Percentiles rank a stretch among this genome's conserved stretches.
These are phyloP conservation scores for Hypotaenidia okinawae DNA, from an alignment of 2,797 vertebrate genomes.

Conservation along the genomic window DNA sequence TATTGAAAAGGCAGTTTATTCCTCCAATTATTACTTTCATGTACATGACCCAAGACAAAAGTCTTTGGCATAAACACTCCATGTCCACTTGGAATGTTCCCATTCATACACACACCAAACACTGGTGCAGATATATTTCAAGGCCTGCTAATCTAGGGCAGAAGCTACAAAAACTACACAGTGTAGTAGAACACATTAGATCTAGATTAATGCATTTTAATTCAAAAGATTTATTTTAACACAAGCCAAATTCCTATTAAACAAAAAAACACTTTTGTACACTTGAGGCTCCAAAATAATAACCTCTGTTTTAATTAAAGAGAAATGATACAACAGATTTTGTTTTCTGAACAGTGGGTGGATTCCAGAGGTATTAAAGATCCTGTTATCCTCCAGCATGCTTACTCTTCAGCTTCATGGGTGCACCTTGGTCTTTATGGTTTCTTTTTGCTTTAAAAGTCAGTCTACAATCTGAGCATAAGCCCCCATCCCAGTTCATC, in stretches of 20 bases:
- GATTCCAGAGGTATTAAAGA: slow-evolving; percentile 37
- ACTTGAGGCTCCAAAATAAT: not conserved
- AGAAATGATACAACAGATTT: slow-evolving; percentile 25
- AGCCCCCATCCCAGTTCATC: slow-evolving; percentile 34
- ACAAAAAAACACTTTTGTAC: slow-evolving; percentile 22
- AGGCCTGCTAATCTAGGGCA: slow-evolving; percentile 55
- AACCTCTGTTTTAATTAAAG: not conserved
- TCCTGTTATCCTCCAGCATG: slow-evolving; percentile 13
- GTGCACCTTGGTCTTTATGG: slow-evolving; percentile 10
- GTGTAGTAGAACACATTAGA: not conserved
- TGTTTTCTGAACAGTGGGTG: not conserved
- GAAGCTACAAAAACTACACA: slow-evolving; percentile 42
- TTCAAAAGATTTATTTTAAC: slow-evolving; percentile 35
- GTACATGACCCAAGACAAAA: not conserved
- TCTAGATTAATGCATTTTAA: not conserved
- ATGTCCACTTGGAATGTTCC: not conserved
- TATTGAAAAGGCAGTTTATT: not conserved
- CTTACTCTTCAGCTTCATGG: slow-evolving; percentile 53
- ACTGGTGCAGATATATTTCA: slow-evolving; percentile 64
- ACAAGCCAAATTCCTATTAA: slow-evolving; percentile 25
- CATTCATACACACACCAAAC: slow-evolving; percentile 9
- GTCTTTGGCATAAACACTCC: not conserved
- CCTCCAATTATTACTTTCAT: not conserved
- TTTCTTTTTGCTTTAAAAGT: not conserved
- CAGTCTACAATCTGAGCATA: slow-evolving; percentile 15